Evolutionary conservation across 2,888 invertebrate species (phyloP), one percentile per base, ranked within the genome.

Genomic region (Smittia aterrima): DNA sequence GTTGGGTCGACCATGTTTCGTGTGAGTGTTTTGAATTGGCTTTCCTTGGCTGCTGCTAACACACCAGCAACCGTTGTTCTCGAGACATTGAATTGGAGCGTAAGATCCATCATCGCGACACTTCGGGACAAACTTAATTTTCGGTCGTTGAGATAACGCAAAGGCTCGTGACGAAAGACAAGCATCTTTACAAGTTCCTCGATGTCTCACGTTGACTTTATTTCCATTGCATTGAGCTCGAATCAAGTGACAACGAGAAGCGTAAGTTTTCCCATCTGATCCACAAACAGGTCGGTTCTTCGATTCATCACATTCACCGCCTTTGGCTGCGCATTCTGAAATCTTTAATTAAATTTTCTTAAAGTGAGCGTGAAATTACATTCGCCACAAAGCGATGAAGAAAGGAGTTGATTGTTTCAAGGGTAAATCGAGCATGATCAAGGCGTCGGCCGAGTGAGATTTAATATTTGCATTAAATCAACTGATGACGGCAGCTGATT

Each of bases 31-130:
- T 9, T 91, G 89, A 72, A 96, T 86, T 0, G 93, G 94, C 77
- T 88, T 88, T 53, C 96, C 96, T 77, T 90, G 88, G 13, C 47
- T n/a, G 89, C n/a, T n/a, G n/a, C 88, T 92, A 75, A 95, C 95
- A 81, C 96, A 97, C 95, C 95, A 96, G 84, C 96, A 96, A 80
- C 88, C 88, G 1, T 92, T 90, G 74, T 89, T 89, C 4, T 86
- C 85, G 79, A 92, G 89, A 80, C 96, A 96, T 84, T 96, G 96
- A 75, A 93, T 89, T 9, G 92, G 88, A 0, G 92, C 90, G 82
- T 92, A 96, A 1, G 88, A 89, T 16, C 96, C 96, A 80, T 95
- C 95, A 1, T 86, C 85, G 73, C 91, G 88, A 81, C 96, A 96
- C 66, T 87, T 87, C 1, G 95, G 94, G 76, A 91, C 87, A 80